Base-by-base conservation (phyloP, 2,113 vertebrate species). In the Rhynchomys soricoides region DNA sequence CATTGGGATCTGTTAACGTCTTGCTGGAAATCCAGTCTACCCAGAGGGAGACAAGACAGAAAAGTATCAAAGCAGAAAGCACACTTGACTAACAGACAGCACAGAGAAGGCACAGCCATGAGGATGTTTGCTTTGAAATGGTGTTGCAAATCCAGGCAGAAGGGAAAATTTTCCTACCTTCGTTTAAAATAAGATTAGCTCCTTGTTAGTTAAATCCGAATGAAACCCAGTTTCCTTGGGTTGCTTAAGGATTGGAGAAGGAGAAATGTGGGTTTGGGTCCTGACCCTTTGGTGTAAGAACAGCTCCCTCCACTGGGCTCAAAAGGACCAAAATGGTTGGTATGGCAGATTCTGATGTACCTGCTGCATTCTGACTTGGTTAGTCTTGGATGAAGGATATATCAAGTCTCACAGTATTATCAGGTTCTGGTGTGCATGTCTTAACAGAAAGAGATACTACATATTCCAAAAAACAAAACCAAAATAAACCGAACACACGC, bases 121-220 rank as follows among this genome's bases (percentile, higher is more conserved):
- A 88, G 89, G 95, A 77, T 7, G 57, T 75, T 94, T 86, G 81
- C 94, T 94, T 40, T 68, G 90, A 95, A 91, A 95, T 37, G 66
- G 16, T 52, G 86, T 50, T 52, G 21, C 89, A 85, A 90, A 97
- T 43, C 74, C 90, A 96, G 83, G 81, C 55, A 79, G 71, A 10
- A 85, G 95, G 87, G 94, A 97, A 91, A 57, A 59, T 57, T 95
- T 70, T 95, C 95, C 95, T 86, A 90, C 93, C 62, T 96, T 97
- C 89, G 92, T 95, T 96, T 91, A 77, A 97, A 86, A 82, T 97
- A 92, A 86, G 64, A 70, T 93, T 48, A 95, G 64, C 50, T 81
- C 87, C 62, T 55, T 97, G 57, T 71, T 86, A 88, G 37, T 55
- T 31, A 77, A 88, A 57, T 19, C 50, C 9, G 34, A 97, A 97